These are phyloP conservation scores for Triplophysa siluroides DNA, from an alignment of 2,113 vertebrate genomes.

Conservation along the genomic window DNA sequence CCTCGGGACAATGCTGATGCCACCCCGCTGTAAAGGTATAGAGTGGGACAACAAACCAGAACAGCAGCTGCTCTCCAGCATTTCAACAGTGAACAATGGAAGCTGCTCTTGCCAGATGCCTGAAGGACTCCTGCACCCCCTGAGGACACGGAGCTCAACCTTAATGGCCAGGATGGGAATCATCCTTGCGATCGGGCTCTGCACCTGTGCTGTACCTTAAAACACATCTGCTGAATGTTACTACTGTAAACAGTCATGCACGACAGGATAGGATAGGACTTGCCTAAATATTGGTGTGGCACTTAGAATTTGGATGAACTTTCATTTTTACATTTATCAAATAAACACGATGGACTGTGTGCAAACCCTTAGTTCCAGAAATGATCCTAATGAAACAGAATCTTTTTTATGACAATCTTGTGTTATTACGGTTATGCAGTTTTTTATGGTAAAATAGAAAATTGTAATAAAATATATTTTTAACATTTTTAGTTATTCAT, in stretches of 20 bases:
- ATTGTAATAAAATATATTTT: too few relatives aligned
- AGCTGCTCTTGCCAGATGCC: slow-evolving; percentile 52
- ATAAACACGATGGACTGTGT: slow-evolving; percentile 5
- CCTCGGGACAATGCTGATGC: slow-evolving; percentile 28
- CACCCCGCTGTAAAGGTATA: slow-evolving; percentile 34
- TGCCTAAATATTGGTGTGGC: neutral
- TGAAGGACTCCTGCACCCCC: slow-evolving; percentile 35
- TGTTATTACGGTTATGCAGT: neutral
- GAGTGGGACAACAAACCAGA: slow-evolving; percentile 41
- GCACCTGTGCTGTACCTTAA: slow-evolving; percentile 50
- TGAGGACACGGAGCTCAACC: slow-evolving; percentile 39
- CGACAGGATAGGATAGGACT: neutral
- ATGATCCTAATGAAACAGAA: neutral
- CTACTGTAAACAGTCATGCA: slow-evolving; percentile 29
- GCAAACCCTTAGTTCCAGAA: neutral
- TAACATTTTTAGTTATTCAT: neutral
- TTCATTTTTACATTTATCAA: slow-evolving; percentile 10
- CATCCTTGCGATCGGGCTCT: slow-evolving; percentile 14
- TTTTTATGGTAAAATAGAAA: too few relatives aligned
- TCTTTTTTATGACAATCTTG: neutral
- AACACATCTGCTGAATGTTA: slow-evolving; percentile 45
- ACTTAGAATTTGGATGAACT: slow-evolving; percentile 20
- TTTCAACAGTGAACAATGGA: slow-evolving; percentile 53
- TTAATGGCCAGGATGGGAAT: slow-evolving; percentile 42
- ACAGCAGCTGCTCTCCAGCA: slow-evolving; percentile 53